Evolutionary conservation across 2,888 invertebrate genomes (phyloP).

Genomic region (Augochlorella aurata): DNA sequence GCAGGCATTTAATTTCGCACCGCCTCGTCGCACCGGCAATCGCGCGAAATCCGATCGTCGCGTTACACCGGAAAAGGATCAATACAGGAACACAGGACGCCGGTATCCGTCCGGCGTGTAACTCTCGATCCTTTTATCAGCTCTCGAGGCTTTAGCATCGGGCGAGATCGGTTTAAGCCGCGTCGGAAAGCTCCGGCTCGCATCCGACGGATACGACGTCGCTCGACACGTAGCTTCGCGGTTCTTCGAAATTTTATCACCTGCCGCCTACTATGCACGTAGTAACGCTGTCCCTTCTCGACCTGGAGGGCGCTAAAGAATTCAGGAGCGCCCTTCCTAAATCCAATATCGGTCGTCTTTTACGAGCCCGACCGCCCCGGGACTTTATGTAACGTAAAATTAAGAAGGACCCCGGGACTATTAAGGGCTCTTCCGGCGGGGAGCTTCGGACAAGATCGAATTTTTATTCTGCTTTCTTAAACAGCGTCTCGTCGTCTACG

Average conservation of each 20-base stretch:
- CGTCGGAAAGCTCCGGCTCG: conserved; percentile 10
- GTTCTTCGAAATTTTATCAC: conserved; percentile 1
- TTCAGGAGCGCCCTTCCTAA: neutral
- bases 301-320: conserved; percentile 9
- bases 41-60: neutral
- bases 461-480: neutral
- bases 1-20: neutral
- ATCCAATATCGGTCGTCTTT: conserved; percentile 31
- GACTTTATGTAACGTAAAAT: conserved; percentile 41
- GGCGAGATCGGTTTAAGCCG: conserved; percentile 12
- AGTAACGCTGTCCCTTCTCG: neutral
- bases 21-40: neutral
- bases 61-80: neutral
- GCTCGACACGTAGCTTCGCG: conserved; percentile 1
- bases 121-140: conserved; percentile 13
- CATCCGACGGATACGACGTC: conserved; percentile 6
- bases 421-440: no score
- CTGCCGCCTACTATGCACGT: conserved; percentile 12
- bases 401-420: conserved; percentile 16
- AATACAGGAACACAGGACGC: neutral
- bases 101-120: neutral
- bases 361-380: neutral
- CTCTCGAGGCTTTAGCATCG: conserved; percentile 7
- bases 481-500: neutral
- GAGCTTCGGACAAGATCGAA: no score